Base-by-base conservation (phyloP, 2,888 invertebrate species). In the Drosophila fungiperda region DNA sequence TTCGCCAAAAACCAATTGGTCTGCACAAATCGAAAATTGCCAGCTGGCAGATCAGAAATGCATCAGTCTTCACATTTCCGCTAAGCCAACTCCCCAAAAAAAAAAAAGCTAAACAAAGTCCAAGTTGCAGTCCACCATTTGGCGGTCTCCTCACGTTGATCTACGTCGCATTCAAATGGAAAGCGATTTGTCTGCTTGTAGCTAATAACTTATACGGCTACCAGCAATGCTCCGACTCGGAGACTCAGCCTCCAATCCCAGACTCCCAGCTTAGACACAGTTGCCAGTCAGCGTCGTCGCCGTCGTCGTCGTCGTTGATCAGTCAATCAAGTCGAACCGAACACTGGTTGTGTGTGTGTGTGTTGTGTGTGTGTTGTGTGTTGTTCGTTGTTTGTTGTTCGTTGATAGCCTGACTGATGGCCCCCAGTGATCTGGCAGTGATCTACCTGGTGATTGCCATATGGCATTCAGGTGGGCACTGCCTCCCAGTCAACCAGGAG, bases 151-250 rank as follows among this genome's bases (percentile, higher is more conserved):
- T 84, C 85, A 87, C 84, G 82, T 88, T 57, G 60, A 77, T 65
- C 80, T 65, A 33, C 32, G 50, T 65, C 48, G 68, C 74, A 82
- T 82, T 80, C 90, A 91, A 91, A 92, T 92, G 91, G 92, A 92
- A 92, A 92, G 92, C 92, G 90, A 92, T 92, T 92, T 91, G 92
- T 91, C 92, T 90, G 89, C 85, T 90, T 91, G 54, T 80, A 77
- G 82, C 87, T 79, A 87, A 91, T 89, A 90, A 89, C 90, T 90
- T 90, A 86, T 77, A 52, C 64, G 67, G 58, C 64, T 54, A 26
- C 23, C 48, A 20, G 52, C 52, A 32, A 32, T 38, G 15, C 49
- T 32, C 53, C 32, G 48, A 35, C 53, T n/a, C 17, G 38, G 55
- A 17, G 40, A 15, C 61, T 63, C 15, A 0, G 42, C 15, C 42